phyloP scores from a whole-genome alignment of 2,888 invertebrate genomes.

The Lasioglossum figueresi region DNA sequence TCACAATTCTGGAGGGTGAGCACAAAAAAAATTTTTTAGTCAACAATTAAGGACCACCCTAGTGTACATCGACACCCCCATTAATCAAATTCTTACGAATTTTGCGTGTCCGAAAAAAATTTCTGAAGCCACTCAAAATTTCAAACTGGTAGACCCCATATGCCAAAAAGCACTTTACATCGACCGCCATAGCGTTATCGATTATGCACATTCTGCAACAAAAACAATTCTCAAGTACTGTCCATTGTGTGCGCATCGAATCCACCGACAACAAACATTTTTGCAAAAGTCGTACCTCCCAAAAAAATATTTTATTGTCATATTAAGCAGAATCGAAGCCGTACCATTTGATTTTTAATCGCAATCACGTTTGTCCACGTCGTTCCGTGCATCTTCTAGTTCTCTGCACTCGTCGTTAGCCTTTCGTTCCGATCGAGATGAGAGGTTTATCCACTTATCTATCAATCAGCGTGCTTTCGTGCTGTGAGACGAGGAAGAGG shows the following conservation, averaged over 20 bases:
- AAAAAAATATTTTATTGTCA: background rate
- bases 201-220: background rate
- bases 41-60: too few species aligned
- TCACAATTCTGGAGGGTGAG: too few species aligned
- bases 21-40: too few species aligned
- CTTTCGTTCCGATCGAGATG: conserved; percentile 1
- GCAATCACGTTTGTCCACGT: background rate
- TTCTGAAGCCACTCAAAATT: background rate
- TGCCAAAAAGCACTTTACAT: background rate
- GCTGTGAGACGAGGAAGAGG: background rate
- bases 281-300: too few species aligned
- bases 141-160: background rate
- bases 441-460: conserved; percentile 15
- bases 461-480: conserved; percentile 26
- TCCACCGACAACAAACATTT: background rate
- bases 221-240: background rate
- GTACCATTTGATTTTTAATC: background rate
- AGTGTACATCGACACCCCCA: background rate
- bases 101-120: background rate
- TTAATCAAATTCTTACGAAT: background rate
- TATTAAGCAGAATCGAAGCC: background rate
- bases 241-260: background rate
- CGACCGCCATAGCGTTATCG: background rate
- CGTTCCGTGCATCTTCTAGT: background rate
- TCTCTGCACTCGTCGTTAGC: background rate